A percentile compares a stretch with the other conserved stretches of the same genome.
These are phyloP conservation scores for Streptopelia turtur DNA, from an alignment of 2,797 vertebrate species.

Conservation along the genomic window DNA sequence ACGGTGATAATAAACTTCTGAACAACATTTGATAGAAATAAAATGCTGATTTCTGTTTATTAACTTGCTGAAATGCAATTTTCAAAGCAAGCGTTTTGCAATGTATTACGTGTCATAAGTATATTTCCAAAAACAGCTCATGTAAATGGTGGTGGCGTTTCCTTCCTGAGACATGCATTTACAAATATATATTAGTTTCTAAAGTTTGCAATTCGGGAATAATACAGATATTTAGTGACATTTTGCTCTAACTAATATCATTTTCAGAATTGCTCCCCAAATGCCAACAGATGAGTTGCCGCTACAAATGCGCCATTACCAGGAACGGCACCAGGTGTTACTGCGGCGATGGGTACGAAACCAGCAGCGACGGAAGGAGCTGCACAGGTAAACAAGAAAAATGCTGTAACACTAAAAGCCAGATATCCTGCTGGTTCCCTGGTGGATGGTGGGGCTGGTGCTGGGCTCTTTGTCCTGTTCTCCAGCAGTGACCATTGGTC, in stretches of 20 bases:
- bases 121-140: neutral
- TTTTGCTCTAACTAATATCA: neutral
- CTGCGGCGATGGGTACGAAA: constrained; percentile 91
- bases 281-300: constrained; percentile 91
- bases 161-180: neutral
- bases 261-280: constrained; percentile 87
- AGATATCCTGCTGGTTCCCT: fast-evolving
- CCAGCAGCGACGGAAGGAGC: constrained; percentile 86
- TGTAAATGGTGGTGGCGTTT: fast-evolving
- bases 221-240: neutral
- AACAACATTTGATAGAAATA: neutral
- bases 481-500: neutral
- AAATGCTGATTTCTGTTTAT: neutral
- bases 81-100: neutral
- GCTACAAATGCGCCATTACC: constrained; percentile 90
- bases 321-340: constrained; percentile 92
- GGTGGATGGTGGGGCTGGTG: fast-evolving
- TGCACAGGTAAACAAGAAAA: constrained; percentile 85
- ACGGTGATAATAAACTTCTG: neutral
- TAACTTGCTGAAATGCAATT: neutral
- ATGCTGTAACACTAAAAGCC: fast-evolving
- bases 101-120: neutral
- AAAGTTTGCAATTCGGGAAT: neutral
- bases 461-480: neutral
- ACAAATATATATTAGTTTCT: neutral